phyloP scores from a whole-genome alignment of 2,113 vertebrate genomes.

The Malaclemys terrapin region DNA sequence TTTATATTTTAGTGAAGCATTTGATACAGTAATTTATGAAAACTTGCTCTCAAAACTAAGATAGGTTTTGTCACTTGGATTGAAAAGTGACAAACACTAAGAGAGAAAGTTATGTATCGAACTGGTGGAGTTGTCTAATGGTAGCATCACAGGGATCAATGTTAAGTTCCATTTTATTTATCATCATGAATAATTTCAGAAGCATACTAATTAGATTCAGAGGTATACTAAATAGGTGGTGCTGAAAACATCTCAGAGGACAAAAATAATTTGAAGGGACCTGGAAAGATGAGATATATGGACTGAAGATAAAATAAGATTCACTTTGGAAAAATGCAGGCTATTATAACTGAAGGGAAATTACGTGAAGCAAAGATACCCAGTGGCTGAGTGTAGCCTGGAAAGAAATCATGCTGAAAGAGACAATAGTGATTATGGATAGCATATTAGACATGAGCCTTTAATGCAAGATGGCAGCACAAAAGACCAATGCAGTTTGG shows the following conservation, averaged over 20 bases:
- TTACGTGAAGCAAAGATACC: too few relatives aligned
- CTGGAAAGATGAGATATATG: background rate
- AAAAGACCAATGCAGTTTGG: background rate
- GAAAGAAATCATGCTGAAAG: slow-evolving; percentile 5
- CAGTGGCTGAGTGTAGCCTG: slow-evolving; percentile 8
- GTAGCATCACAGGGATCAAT: background rate
- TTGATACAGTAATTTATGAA: background rate
- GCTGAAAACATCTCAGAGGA: background rate
- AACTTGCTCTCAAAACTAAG: background rate
- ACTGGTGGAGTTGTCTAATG: fast-evolving
- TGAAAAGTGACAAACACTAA: background rate
- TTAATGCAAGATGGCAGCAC: background rate
- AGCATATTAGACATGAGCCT: slow-evolving; percentile 22
- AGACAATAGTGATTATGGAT: background rate
- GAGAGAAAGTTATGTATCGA: background rate
- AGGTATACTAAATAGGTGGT: background rate
- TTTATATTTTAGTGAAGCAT: background rate
- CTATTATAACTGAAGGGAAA: background rate
- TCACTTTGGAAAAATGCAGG: slow-evolving; percentile 25
- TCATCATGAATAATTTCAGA: background rate
- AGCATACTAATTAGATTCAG: background rate
- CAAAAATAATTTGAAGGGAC: background rate
- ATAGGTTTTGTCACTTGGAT: background rate
- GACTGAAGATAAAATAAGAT: background rate
- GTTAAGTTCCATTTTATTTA: background rate